A percentile compares a stretch with the other conserved stretches of the same genome.
Conservation (phyloP, 2,888 invertebrate genomes). For the Cryptocephalus primarius region DNA sequence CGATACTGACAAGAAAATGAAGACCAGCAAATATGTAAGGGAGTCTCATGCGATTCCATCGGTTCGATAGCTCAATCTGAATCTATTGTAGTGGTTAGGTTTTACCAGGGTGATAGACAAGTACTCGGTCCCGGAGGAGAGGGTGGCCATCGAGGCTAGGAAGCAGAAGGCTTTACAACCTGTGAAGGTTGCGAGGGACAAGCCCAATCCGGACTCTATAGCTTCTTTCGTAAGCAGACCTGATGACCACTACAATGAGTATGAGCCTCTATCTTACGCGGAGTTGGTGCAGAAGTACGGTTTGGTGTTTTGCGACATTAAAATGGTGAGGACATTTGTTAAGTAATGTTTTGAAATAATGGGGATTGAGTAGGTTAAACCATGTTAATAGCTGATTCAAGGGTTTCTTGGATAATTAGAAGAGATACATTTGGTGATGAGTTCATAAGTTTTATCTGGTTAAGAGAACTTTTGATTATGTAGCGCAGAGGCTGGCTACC, state of each 20-base stretch:
- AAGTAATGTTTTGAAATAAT: too few relatives aligned
- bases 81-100: slow-evolving; percentile 26
- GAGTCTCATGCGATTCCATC: too few relatives aligned
- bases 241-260: slow-evolving; percentile 3
- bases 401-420: too few relatives aligned
- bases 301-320: slow-evolving; percentile 34
- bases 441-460: too few relatives aligned
- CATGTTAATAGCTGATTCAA: too few relatives aligned
- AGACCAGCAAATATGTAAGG: too few relatives aligned
- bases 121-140: slow-evolving; percentile 14
- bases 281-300: slow-evolving; percentile 40
- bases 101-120: slow-evolving; percentile 22
- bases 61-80: too few relatives aligned
- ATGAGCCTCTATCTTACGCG: slow-evolving; percentile 40
- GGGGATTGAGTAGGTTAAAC: too few relatives aligned
- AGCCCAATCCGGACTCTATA: not conserved
- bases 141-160: slow-evolving; percentile 9
- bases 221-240: not conserved
- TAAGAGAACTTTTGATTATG: too few relatives aligned
- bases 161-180: slow-evolving; percentile 9
- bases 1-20: slow-evolving; percentile 24
- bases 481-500: too few relatives aligned
- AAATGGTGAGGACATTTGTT: slow-evolving; percentile 19
- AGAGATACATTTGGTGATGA: too few relatives aligned
- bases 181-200: slow-evolving; percentile 1